Base-by-base conservation (phyloP, 2,888 invertebrate species). In the Acanthococcus lagerstroemiae region DNA sequence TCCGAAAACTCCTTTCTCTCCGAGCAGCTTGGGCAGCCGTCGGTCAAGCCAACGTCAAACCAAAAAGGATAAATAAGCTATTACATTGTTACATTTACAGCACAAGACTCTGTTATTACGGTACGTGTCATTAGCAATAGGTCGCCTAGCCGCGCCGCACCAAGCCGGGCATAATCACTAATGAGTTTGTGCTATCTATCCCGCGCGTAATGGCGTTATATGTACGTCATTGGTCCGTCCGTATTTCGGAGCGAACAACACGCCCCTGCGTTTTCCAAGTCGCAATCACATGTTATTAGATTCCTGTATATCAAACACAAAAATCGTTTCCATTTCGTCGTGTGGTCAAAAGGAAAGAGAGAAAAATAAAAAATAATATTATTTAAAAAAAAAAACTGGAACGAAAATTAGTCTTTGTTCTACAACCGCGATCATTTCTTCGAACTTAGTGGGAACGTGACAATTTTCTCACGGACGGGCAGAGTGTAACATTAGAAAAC, bases 91-190 rank as follows among this genome's bases (percentile, higher is more conserved):
- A 63, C 63, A 63, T 54, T 63, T 63, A 27, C 52, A 21, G 63
- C n/a, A 37, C 27, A 37, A 52, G 44, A 52, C 27, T 27, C 52
- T 54, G 44, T 63, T 63, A 63, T 54, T 63, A 52, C 54, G 54
- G 63, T 63, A 52, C 30, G 63, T 63, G 63, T 63, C 63, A 63
- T 63, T 63, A 63, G 63, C 63, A 63, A 52, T 63, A 52, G 63
- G 52, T 63, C 54, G 52, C 54, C 52, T 63, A 37, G n/a, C n/a
- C n/a, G n/a, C n/a, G n/a, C n/a, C n/a, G n/a, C n/a, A n/a, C n/a
- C n/a, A n/a, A 22, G 17, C 21, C 7, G 52, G 21, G 22, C 22
- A 24, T 63, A 30, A 63, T 63, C 54, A 63, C 52, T 63, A 63
- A 63, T 63, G 63, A 63, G 52, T 63, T 63, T 63, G 30, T 63